Evolutionary conservation across 2,888 invertebrate species (phyloP), one percentile per base, ranked within the genome.

Genomic region (Anarsia innoxiella): DNA sequence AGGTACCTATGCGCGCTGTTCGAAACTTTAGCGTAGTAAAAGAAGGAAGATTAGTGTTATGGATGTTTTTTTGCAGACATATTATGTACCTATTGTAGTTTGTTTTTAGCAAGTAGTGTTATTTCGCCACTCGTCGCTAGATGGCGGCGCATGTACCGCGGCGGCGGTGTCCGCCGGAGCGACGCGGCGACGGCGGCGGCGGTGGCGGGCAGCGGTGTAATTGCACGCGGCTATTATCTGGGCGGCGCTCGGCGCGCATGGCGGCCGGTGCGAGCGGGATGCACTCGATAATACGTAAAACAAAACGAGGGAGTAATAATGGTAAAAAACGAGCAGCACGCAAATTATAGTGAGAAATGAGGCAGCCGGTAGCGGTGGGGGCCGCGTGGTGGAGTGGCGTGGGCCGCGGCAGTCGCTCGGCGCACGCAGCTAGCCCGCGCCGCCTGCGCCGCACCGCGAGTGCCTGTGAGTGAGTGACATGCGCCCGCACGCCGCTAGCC

Each of bases 301-400:
- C 83, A 83, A 83, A 83, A 83, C 84, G 82, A 79, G 85, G 83
- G 78, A 80, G 83, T 83, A 83, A 83, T 84, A 82, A 85, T 82
- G 79, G 79, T 83, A 82, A 84, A 84, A 84, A 84, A 84, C 82
- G 79, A 83, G 72, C 78, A 78, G 57, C 82, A 84, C 84, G 84
- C 83, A 84, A 84, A 84, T 84, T 84, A 84, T 82, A 83, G 83
- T 84, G 85, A 82, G 84, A 84, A 84, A 83, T 80, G 80, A 79
- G 82, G 78, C 79, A 82, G 79, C 77, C 82, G 83, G 83, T 83
- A 83, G 84, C 82, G 84, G 82, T 79, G 84, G 82, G 83, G 84
- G 75, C 68, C 56, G 54, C 52, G 62, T 53, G 52, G 64, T 59
- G 60, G 61, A 64, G 75, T 69, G 74, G 74, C 77, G 77, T 65